Evolutionary conservation across 2,888 invertebrate species (phyloP), one percentile per base, ranked within the genome.

Genomic region (Dicroscelio sp.): DNA sequence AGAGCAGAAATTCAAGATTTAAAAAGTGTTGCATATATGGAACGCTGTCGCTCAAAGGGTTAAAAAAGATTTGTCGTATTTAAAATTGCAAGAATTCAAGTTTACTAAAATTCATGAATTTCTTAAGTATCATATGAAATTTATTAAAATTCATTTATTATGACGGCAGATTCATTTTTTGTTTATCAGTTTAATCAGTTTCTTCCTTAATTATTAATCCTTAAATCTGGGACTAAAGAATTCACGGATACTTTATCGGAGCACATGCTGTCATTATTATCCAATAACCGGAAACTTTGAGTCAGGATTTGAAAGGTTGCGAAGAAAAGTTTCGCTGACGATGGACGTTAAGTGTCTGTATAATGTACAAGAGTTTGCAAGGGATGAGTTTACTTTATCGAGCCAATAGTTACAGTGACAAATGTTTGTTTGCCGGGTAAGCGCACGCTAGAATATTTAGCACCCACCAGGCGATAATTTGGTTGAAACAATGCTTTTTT

Each of bases 321-420:
- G 69, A 85, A 86, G 85, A 78, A 86, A 78, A 86, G 78, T 86
- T 86, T 78, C 30, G 67, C 78, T 69, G 69, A 86, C 78, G 85
- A 52, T 60, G 65, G 60, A 78, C 78, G 78, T 78, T 76, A 85
- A 85, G 65, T 86, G 69, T 76, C 78, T 43, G 78, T 86, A 86
- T 85, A 85, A 85, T 85, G 76, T 58, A 58, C 76, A 69, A 67
- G 78, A 86, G 85, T 86, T 78, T 76, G 67, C 69, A 58, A 69
- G 78, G 69, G 52, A 69, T 78, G 35, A 86, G 78, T 84, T 84
- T 86, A 86, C 78, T 86, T 86, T 86, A 86, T 86, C 85, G 85
- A 86, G 78, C 85, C 78, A 86, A 86, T 86, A 78, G 78, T 86
- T 86, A 43, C 76, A 58, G 85, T 85, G 85, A 85, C 78, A 85